Evolutionary conservation across 2,888 invertebrate species (phyloP).

Genomic region (Neoscelio sp.): DNA sequence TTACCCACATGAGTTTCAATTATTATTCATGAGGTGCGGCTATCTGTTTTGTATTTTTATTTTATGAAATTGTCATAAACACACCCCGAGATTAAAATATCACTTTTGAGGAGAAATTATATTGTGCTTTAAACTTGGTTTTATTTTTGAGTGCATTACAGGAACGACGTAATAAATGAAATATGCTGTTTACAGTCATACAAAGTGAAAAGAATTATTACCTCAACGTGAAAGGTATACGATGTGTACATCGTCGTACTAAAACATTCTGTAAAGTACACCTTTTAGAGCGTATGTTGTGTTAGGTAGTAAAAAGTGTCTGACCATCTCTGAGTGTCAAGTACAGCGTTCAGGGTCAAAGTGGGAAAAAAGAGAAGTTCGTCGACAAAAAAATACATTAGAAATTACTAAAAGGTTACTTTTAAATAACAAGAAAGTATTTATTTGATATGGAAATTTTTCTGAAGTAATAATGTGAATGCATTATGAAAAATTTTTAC

Average conservation of each 20-base stretch:
- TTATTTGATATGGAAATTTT: no score
- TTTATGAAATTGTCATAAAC: conserved; percentile 53
- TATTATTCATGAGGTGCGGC: conserved; percentile 61
- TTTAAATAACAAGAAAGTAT: no score
- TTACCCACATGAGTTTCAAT: conserved; percentile 61
- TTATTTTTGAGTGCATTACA: conserved; percentile 32
- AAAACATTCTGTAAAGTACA: conserved; percentile 8
- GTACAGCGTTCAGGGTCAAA: conserved; percentile 39
- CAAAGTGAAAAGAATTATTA: conserved; percentile 50
- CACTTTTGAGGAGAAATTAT: conserved; percentile 15
- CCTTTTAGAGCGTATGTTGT: conserved; percentile 15
- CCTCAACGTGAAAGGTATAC: background rate
- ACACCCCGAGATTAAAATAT: conserved; percentile 47
- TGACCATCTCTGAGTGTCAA: conserved; percentile 39
- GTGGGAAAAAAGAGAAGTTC: background rate
- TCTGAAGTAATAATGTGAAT: no score
- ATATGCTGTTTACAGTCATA: conserved; percentile 40
- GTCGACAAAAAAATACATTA: no score
- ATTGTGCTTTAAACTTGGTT: conserved; percentile 11
- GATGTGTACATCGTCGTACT: conserved; percentile 5
- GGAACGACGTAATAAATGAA: conserved; percentile 29
- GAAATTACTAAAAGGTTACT: no score
- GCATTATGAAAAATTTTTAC: no score
- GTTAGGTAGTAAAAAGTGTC: conserved; percentile 23
- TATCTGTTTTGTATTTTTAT: conserved; percentile 34